phyloP scores from a whole-genome alignment of 2,888 invertebrate genomes.

The Drosophila hamatofila region DNA sequence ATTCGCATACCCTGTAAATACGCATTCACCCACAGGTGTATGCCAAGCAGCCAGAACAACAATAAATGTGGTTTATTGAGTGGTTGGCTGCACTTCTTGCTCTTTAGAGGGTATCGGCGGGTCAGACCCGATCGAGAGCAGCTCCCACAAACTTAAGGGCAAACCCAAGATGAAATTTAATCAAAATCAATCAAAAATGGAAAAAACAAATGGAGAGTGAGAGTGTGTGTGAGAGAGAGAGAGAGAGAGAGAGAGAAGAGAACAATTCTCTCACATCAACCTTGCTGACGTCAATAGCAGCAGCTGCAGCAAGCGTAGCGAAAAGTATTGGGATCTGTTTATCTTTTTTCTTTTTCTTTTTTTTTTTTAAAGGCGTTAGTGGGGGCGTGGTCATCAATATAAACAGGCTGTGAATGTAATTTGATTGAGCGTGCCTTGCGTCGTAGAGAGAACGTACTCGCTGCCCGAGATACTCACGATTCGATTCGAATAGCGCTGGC shows the following conservation, averaged over 20 bases:
- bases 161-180: slow-evolving; percentile 7
- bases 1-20: background rate
- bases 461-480: slow-evolving; percentile 34
- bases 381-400: slow-evolving; percentile 26
- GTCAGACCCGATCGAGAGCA: background rate
- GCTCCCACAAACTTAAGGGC: slow-evolving; percentile 1
- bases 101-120: background rate
- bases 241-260: slow-evolving; percentile 5
- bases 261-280: slow-evolving; percentile 12
- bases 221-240: background rate
- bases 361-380: background rate
- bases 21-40: background rate
- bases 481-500: slow-evolving; percentile 39
- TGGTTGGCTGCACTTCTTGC: background rate
- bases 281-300: slow-evolving; percentile 29
- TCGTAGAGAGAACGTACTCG: slow-evolving; percentile 15
- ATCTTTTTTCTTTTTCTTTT: background rate
- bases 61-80: background rate
- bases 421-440: slow-evolving; percentile 23
- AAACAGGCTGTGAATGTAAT: slow-evolving; percentile 33
- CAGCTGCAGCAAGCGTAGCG: slow-evolving; percentile 7
- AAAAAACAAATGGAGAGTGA: background rate
- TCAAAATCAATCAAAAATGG: slow-evolving; percentile 45
- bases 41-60: background rate
- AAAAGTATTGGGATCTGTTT: slow-evolving; percentile 2